Evolutionary conservation across 2,797 vertebrate genomes (phyloP).

Genomic region (Smutsia gigantea): DNA sequence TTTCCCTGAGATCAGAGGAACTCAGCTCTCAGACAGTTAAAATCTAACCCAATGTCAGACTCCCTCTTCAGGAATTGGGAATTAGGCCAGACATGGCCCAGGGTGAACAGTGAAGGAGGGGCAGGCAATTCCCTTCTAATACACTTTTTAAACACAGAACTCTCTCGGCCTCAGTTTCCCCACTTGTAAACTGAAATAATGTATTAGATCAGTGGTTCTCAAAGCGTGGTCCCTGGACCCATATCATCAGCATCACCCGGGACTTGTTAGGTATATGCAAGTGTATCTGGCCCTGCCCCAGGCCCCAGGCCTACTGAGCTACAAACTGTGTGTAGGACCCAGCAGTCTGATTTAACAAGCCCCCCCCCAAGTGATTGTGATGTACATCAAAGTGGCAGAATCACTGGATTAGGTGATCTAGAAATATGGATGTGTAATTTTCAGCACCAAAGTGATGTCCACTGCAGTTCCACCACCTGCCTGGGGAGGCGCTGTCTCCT

Average conservation of each 20-base stretch:
- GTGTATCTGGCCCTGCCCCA: neutral
- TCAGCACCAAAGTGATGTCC: neutral
- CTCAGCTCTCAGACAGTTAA: slow-evolving; percentile 35
- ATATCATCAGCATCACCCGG: neutral
- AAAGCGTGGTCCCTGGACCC: neutral
- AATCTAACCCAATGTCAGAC: slow-evolving; percentile 9
- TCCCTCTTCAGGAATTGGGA: neutral
- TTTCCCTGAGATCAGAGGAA: slow-evolving; percentile 4
- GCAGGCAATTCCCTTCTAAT: neutral
- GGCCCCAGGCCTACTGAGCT: neutral
- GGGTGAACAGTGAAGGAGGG: neutral
- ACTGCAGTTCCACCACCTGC: neutral
- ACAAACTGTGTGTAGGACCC: neutral
- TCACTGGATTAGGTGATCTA: neutral
- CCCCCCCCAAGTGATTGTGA: neutral
- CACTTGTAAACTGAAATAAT: neutral
- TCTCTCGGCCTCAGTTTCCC: neutral
- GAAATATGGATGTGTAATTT: neutral
- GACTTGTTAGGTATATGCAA: neutral
- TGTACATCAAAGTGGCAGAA: neutral
- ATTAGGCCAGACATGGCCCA: neutral
- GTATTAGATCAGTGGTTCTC: neutral
- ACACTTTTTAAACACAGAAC: neutral
- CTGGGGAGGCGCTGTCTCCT: neutral
- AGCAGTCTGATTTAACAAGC: neutral